Evolutionary conservation across 2,888 invertebrate genomes (phyloP).

Genomic region (Napeogenes inachia): DNA sequence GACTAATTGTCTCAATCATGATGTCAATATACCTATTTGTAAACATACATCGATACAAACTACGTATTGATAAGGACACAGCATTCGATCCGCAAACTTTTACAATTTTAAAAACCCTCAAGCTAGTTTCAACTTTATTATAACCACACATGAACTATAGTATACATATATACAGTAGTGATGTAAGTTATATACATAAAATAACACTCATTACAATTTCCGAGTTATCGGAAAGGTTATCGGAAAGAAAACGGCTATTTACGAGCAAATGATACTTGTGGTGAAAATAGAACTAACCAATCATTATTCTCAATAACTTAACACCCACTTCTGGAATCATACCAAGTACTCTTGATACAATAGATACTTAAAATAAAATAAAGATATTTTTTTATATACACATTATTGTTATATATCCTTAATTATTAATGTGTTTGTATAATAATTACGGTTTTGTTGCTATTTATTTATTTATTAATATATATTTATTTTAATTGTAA

Average conservation of each 20-base stretch:
- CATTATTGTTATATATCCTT: no score
- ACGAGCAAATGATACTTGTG: neutral
- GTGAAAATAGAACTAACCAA: conserved; percentile 1
- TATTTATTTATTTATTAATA: no score
- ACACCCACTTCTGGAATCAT: no score
- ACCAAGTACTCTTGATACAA: no score
- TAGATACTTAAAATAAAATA: no score
- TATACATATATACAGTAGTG: neutral
- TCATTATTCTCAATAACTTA: neutral
- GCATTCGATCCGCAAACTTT: neutral
- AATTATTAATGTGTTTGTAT: no score
- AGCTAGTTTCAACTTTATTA: neutral
- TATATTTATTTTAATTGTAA: neutral
- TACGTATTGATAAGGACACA: no score
- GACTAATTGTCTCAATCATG: no score
- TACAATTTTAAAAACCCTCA: neutral
- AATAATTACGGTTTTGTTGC: no score
- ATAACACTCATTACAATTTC: neutral
- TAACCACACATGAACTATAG: neutral
- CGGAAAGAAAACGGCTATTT: conserved; percentile 2
- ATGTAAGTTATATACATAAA: neutral
- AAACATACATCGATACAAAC: no score
- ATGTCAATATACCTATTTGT: no score
- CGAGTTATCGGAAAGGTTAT: conserved; percentile 5
- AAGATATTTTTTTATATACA: no score